phyloP scores from a whole-genome alignment of 2,888 invertebrate species.

The Chesias legatella region DNA sequence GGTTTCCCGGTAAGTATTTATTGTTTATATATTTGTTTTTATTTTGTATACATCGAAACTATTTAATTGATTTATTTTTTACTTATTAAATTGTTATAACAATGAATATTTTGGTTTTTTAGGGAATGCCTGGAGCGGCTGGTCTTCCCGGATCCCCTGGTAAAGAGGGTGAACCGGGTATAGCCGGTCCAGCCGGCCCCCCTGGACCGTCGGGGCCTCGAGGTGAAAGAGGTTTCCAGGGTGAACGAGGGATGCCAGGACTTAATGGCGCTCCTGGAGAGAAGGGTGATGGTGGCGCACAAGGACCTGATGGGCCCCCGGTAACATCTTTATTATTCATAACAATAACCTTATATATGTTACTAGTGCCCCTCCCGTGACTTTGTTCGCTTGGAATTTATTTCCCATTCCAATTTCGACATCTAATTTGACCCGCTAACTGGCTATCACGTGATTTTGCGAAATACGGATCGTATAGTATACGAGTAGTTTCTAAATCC shows the following conservation, averaged over 20 bases:
- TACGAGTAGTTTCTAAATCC: too few species aligned
- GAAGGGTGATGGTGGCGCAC: constrained; percentile 83
- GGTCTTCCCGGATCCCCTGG: constrained; percentile 87
- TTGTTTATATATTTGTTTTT: too few species aligned
- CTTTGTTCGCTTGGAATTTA: too few species aligned
- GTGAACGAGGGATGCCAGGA: constrained; percentile 86
- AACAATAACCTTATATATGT: too few species aligned
- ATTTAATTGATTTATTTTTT: too few species aligned
- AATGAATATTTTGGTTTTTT: constrained; percentile 16
- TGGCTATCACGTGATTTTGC: too few species aligned
- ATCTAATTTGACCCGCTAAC: too few species aligned
- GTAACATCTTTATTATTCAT: constrained; percentile 58
- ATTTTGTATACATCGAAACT: background rate
- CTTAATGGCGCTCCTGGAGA: constrained; percentile 83
- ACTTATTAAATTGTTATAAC: too few species aligned
- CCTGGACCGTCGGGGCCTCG: constrained; percentile 82
- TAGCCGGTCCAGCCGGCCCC: constrained; percentile 83
- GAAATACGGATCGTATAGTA: too few species aligned
- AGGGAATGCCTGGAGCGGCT: constrained; percentile 87
- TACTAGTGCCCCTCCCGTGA: too few species aligned
- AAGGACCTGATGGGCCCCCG: constrained; percentile 85
- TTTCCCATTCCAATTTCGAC: too few species aligned
- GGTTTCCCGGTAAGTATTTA: constrained; percentile 89
- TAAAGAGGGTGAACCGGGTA: constrained; percentile 89
- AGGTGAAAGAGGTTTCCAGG: constrained; percentile 86